A percentile compares a stretch with the other conserved stretches of the same genome.
Conservation (phyloP, 2,888 invertebrate genomes). For the Spodoptera exigua region DNA sequence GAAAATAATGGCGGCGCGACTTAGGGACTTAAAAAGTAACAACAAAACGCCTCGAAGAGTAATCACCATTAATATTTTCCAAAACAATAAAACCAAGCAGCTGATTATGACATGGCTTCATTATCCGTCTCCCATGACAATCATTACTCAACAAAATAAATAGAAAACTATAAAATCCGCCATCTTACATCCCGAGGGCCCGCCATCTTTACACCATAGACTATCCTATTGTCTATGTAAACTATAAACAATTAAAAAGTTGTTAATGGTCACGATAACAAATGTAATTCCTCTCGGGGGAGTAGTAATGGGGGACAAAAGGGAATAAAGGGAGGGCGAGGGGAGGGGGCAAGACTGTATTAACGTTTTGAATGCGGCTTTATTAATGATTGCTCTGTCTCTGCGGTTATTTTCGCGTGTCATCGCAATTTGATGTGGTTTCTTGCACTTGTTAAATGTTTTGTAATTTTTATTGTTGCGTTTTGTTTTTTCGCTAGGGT, state of each 20-base stretch:
- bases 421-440: conserved; percentile 7
- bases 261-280: conserved; percentile 53
- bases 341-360: conserved; percentile 21
- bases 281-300: conserved; percentile 49
- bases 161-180: conserved; percentile 22
- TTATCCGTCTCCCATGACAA: conserved; percentile 15
- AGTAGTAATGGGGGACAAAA: conserved; percentile 7
- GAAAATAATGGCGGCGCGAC: too few species aligned
- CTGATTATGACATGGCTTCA: conserved; percentile 12
- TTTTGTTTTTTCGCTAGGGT: too few species aligned
- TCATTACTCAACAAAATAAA: conserved; percentile 24
- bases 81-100: conserved; percentile 1
- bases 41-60: not conserved
- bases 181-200: conserved; percentile 32
- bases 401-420: conserved; percentile 11
- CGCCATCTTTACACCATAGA: conserved; percentile 30
- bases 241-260: conserved; percentile 54
- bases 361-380: conserved; percentile 16
- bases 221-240: conserved; percentile 41
- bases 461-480: too few species aligned
- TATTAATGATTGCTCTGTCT: conserved; percentile 15
- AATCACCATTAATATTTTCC: not conserved
- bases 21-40: too few species aligned
- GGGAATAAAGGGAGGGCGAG: conserved; percentile 4
- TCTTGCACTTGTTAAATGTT: not conserved